Conservation (phyloP, 2,888 invertebrate species). For the Diarsia brunnea region DNA sequence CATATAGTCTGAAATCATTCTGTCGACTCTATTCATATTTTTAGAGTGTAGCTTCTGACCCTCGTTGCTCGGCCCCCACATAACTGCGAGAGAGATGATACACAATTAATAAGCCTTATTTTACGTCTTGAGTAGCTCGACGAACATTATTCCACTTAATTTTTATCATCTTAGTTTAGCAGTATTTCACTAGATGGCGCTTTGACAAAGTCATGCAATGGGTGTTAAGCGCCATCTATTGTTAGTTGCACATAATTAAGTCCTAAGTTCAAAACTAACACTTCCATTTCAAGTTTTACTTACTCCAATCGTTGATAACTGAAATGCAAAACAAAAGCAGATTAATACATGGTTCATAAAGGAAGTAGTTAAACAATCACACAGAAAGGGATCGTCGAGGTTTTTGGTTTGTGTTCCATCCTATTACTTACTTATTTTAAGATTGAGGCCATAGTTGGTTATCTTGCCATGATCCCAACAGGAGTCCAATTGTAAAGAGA, state of each 20-base stretch:
- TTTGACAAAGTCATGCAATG: neutral
- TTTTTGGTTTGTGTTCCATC: neutral
- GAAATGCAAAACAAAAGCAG: constrained; percentile 42
- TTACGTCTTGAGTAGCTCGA: neutral
- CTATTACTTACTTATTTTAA: neutral
- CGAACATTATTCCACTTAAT: neutral
- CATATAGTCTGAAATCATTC: constrained; percentile 51
- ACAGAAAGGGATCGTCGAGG: neutral
- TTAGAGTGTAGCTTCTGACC: constrained; percentile 19
- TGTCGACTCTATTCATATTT: constrained; percentile 37
- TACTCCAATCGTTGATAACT: constrained; percentile 54
- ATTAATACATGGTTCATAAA: neutral
- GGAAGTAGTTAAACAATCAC: neutral
- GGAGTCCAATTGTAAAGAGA: constrained; percentile 2
- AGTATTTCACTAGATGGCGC: constrained; percentile 33
- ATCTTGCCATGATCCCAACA: neutral
- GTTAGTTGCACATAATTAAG: neutral
- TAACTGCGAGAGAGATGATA: constrained; percentile 43
- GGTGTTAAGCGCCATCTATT: constrained; percentile 45
- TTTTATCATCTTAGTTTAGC: constrained; percentile 24
- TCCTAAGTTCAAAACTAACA: neutral
- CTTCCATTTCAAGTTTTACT: constrained; percentile 25
- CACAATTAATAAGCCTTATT: neutral
- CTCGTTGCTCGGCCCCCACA: constrained; percentile 39
- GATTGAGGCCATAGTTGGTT: neutral